Base-by-base conservation (phyloP, 2,797 vertebrate genomes). In the Benthosema pterotum region DNA sequence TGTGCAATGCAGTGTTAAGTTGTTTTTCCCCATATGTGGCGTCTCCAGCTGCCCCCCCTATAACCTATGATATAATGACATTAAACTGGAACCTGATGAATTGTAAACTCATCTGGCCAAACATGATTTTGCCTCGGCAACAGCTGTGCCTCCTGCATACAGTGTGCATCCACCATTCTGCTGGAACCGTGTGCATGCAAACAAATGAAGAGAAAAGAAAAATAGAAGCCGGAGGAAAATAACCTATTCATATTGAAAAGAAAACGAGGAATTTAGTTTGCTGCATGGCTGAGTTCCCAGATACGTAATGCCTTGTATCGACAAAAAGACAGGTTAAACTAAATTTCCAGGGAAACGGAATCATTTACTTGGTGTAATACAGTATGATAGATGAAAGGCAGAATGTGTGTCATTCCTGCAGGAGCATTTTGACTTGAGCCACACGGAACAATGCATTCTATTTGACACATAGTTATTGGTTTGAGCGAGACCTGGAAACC, bases 11-110 rank as follows among this genome's bases (percentile, higher is more conserved):
- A 71, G 54, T 52, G 28, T n/a, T 25, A 61, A 67, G 22, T 53
- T 43, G 46, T 70, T 60, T 53, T 49, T 57, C 53, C 52, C 54
- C 51, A 22, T 50, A 63, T 75, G 69, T 65, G 42, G 62, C 32
- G 45, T 77, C 78, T 71, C 63, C 79, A 78, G 86, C 80, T 88
- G 82, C 79, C 83, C 72, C 69, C 67, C 42, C 76, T 77, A n/a
- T n/a, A 68, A 79, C 78, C 60, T 72, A 59, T 80, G 80, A 82
- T 75, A 78, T 79, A 83, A 84, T 77, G 57, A 65, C 52, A 75
- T 87, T 76, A 76, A 56, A 46, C 52, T 38, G 62, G 72, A 83
- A 63, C 74, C 60, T 42, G 51, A 79, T 80, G 63, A 82, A 85
- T 63, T 65, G 76, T 71, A 69, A 82, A 72, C 68, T 67, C 78